Evolutionary conservation across 2,888 invertebrate species (phyloP).

Genomic region (Drosophila buzzatii): DNA sequence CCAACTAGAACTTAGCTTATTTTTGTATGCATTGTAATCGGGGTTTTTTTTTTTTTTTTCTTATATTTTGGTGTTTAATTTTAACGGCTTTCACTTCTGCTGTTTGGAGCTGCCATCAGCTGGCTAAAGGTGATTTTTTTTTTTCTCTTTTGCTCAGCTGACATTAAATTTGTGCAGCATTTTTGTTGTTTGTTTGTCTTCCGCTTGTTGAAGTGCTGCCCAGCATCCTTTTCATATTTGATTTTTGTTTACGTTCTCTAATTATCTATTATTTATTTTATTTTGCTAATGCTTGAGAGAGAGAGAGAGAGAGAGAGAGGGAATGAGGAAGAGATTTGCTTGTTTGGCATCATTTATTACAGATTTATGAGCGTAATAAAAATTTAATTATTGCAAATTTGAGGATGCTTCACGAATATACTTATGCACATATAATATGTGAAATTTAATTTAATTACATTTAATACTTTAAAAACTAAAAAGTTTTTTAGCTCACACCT

Average conservation of each 20-base stretch:
- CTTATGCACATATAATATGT: neutral
- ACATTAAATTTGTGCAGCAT: slow-evolving; percentile 21
- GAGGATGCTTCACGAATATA: neutral
- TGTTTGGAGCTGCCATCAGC: slow-evolving; percentile 42
- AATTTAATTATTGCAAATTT: neutral
- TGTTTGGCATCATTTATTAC: neutral
- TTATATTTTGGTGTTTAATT: slow-evolving; percentile 55
- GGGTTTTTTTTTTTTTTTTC: neutral
- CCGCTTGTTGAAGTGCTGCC: slow-evolving; percentile 23
- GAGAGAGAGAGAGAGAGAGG: neutral
- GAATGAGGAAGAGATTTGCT: slow-evolving; percentile 2
- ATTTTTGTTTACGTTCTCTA: slow-evolving; percentile 16
- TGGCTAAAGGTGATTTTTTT: slow-evolving; percentile 32
- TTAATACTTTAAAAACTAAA: neutral
- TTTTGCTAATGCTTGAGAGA: slow-evolving; percentile 12
- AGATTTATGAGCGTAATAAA: neutral
- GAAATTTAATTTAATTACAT: neutral
- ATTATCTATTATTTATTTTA: slow-evolving; percentile 23
- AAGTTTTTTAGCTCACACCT: neutral
- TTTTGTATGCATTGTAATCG: slow-evolving; percentile 38
- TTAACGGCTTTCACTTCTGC: slow-evolving; percentile 41
- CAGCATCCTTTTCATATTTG: slow-evolving; percentile 10
- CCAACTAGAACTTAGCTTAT: neutral
- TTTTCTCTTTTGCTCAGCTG: slow-evolving; percentile 34
- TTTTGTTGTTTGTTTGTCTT: slow-evolving; percentile 17